Conservation (phyloP, 2,888 invertebrate genomes). For the Trachelus stipa region DNA sequence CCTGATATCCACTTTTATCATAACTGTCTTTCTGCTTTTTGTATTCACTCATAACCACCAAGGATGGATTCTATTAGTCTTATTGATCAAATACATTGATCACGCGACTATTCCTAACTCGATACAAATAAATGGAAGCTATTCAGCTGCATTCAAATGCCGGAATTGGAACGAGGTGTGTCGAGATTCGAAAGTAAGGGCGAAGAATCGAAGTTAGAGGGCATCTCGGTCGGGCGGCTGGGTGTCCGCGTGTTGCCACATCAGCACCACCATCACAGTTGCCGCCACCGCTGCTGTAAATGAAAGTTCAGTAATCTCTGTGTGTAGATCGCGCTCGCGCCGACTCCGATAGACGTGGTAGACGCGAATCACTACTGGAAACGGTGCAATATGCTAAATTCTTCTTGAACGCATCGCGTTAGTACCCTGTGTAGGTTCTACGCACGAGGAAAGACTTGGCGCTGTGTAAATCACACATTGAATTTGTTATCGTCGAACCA, state of each 20-base stretch:
- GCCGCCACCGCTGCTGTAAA: constrained; percentile 51
- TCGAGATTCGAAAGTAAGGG: background rate
- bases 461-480: background rate
- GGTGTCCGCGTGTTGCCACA: constrained; percentile 64
- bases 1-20: background rate
- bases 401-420: constrained; percentile 36
- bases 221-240: constrained; percentile 39
- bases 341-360: constrained; percentile 52
- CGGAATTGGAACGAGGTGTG: background rate
- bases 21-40: background rate
- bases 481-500: background rate
- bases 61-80: background rate
- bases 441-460: constrained; percentile 26
- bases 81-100: background rate
- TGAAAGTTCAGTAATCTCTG: constrained; percentile 48
- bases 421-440: constrained; percentile 16
- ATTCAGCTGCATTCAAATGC: background rate
- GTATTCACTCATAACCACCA: background rate
- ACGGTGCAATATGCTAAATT: constrained; percentile 51
- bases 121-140: background rate
- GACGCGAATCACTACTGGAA: constrained; percentile 32
- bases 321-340: constrained; percentile 58
- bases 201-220: constrained; percentile 27
- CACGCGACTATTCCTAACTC: background rate
- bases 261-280: constrained; percentile 49